A percentile compares a stretch with the other conserved stretches of the same genome.
These are phyloP conservation scores for Doryteuthis pealeii DNA, from an alignment of 1,140 invertebrate genomes.

Conservation along the genomic window DNA sequence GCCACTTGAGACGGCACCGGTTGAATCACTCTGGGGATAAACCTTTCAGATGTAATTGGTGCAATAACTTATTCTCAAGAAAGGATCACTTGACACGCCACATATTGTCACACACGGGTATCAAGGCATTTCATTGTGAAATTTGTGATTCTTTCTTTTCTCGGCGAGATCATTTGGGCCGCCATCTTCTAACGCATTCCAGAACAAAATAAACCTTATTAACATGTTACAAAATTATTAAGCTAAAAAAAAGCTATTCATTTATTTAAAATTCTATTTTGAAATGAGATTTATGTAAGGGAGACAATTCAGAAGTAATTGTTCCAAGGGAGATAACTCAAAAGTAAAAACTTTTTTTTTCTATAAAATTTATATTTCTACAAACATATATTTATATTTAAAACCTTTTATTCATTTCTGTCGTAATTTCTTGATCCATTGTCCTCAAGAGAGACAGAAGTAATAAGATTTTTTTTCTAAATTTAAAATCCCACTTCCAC, in stretches of 20 bases:
- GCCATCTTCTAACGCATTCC: neutral
- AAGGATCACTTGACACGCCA: slow-evolving; percentile 18
- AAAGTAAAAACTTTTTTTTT: too few relatives aligned
- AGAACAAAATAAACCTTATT: neutral
- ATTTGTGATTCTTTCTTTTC: slow-evolving; percentile 2
- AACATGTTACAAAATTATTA: neutral
- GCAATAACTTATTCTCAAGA: slow-evolving; percentile 18
- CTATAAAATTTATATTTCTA: too few relatives aligned
- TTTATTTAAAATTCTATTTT: too few relatives aligned
- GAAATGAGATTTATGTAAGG: too few relatives aligned
- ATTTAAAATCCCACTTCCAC: too few relatives aligned
- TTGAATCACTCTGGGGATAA: slow-evolving; percentile 68
- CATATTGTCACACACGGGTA: slow-evolving; percentile 63
- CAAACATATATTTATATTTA: too few relatives aligned
- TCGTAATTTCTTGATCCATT: too few relatives aligned
- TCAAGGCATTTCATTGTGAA: slow-evolving; percentile 50
- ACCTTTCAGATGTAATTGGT: slow-evolving; percentile 63
- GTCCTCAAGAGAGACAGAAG: too few relatives aligned
- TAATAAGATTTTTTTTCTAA: too few relatives aligned
- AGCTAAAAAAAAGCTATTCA: neutral
- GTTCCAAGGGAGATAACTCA: too few relatives aligned
- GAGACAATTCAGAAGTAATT: too few relatives aligned
- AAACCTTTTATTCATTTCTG: too few relatives aligned
- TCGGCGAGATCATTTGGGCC: neutral
- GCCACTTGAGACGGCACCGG: slow-evolving; percentile 69